Evolutionary conservation across 2,113 vertebrate species (phyloP), one percentile per base, ranked within the genome.

Genomic region (Cyprinodon brontotheroides): DNA sequence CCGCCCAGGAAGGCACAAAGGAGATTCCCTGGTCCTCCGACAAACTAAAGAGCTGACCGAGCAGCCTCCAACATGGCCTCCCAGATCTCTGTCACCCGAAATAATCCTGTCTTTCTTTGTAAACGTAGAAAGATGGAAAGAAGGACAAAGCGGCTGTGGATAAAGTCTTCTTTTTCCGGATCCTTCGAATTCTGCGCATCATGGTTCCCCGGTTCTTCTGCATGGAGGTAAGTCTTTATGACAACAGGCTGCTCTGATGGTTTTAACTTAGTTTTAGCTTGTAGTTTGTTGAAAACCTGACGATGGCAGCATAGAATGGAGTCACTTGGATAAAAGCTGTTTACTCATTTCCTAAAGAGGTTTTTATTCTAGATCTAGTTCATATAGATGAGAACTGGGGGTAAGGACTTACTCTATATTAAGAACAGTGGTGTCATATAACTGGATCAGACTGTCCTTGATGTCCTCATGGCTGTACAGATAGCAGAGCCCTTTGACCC

Each of bases 111-210:
- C 6, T 11, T 36, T 10, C 6, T 43, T 68, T 82, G 70, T 1
- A 20, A 57, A n/a, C 91, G 12, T 89, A 97, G 96, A 98, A 97
- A 89, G 96, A 98, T 84, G 94, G 79, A 10, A 98, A 94, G 85
- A 99, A 96, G 88, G 97, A 99, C 43, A 92, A 95, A 60, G 96
- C 96, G 0, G 82, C 95, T 45, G 96, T 99, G 89, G 97, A 99
- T 91, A 96, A 87, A 67, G 88, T 95, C 3, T 99, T 99, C 90
- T 92, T 99, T 79, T 73, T 84, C 74, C 93, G 96, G 50, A 95
- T 99, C 62, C 76, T 89, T 15, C 89, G 79, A 71, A 98, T 99
- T 69, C 20, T 99, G 78, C 93, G 83, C 83, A 95, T 99, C 89
- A 94, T 99, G 95, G 93, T 99, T 4, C 98, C 97, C 50, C 91